phyloP scores from a whole-genome alignment of 2,888 invertebrate genomes.

The Merodon equestris region DNA sequence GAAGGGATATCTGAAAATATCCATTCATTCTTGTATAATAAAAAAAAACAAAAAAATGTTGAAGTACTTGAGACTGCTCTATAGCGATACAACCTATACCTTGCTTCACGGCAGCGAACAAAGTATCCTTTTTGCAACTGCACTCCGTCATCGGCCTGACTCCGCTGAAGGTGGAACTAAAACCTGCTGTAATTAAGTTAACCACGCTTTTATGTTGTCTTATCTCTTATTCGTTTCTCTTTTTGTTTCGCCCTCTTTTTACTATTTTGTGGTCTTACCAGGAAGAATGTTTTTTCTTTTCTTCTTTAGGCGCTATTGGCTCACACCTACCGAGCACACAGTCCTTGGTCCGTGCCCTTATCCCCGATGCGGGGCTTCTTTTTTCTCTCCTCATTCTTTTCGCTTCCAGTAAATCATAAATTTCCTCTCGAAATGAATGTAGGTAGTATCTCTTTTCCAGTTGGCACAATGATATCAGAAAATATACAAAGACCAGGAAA shows the following conservation, averaged over 20 bases:
- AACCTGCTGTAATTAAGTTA: constrained; percentile 19
- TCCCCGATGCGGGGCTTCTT: neutral
- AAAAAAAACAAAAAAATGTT: too few species aligned
- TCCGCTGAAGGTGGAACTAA: constrained; percentile 3
- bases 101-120: too few species aligned
- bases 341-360: neutral
- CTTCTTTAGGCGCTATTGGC: constrained; percentile 6
- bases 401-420: neutral
- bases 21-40: too few species aligned
- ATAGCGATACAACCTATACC: too few species aligned
- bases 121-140: too few species aligned
- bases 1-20: too few species aligned
- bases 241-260: constrained; percentile 4
- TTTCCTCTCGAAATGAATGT: constrained; percentile 1
- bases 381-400: constrained; percentile 13
- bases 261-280: neutral
- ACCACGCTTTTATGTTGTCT: constrained; percentile 4
- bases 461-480: constrained; percentile 34
- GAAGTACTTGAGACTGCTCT: too few species aligned
- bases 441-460: constrained; percentile 1
- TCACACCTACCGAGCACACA: constrained; percentile 1
- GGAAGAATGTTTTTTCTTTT: neutral
- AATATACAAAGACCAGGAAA: neutral
- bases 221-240: constrained; percentile 1
- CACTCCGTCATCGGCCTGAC: too few species aligned